Evolutionary conservation across 2,888 invertebrate species (phyloP).

Genomic region (Noctua fimbriata): DNA sequence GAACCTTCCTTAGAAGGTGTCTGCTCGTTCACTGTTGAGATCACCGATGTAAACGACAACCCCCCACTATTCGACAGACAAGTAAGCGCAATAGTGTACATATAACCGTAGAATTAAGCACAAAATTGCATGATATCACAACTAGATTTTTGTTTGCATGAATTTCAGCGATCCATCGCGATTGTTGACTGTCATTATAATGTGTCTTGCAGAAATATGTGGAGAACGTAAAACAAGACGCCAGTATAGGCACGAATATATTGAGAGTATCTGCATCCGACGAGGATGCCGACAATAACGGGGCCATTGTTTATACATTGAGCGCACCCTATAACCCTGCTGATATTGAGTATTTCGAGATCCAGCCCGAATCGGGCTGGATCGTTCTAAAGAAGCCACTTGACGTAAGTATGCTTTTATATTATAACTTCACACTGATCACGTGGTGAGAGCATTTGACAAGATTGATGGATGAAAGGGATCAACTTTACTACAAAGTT

Average conservation of each 20-base stretch:
- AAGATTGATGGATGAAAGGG: constrained; percentile 87
- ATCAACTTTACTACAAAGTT: constrained; percentile 88
- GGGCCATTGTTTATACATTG: constrained; percentile 97
- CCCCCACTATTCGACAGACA: constrained; percentile 98
- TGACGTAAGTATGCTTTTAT: constrained; percentile 95
- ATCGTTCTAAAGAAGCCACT: constrained; percentile 98
- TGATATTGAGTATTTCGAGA: constrained; percentile 98
- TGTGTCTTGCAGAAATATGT: constrained; percentile 96
- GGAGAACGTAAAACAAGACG: constrained; percentile 99
- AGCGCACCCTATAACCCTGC: constrained; percentile 97
- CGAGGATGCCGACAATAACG: constrained; percentile 99
- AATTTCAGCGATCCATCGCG: constrained; percentile 65
- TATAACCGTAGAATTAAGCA: constrained; percentile 67
- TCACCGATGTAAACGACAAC: constrained; percentile 99
- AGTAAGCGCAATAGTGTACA: constrained; percentile 89
- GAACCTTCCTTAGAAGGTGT: constrained; percentile 99
- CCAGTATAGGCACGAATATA: constrained; percentile 98
- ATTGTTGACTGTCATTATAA: constrained; percentile 72
- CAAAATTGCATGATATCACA: constrained; percentile 76
- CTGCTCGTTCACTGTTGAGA: constrained; percentile 99
- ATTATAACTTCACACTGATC: constrained; percentile 63
- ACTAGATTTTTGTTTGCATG: constrained; percentile 73
- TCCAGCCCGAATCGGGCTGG: constrained; percentile 99
- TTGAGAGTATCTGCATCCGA: constrained; percentile 98
- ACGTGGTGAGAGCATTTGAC: constrained; percentile 78